Conservation (phyloP, 2,797 vertebrate genomes). For the Sebastes cheni region DNA sequence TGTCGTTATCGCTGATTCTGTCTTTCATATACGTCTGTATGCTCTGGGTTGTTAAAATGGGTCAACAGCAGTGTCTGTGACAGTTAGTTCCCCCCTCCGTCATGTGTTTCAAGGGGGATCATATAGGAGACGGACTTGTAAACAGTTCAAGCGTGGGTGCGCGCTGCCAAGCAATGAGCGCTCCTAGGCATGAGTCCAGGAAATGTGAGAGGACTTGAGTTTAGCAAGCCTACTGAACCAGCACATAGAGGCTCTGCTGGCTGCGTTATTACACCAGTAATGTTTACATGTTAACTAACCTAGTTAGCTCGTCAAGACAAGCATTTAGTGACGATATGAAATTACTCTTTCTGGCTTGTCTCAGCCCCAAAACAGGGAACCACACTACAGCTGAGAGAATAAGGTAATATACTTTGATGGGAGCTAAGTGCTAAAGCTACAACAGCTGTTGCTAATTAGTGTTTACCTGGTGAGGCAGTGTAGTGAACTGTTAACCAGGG, state of each 20-base stretch:
- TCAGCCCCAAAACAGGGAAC: constrained; percentile 91
- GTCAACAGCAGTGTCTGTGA: not conserved
- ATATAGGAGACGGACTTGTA: constrained; percentile 67
- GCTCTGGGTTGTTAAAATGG: too few relatives aligned
- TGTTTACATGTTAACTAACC: not conserved
- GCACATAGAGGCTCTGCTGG: not conserved
- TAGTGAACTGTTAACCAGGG: not conserved
- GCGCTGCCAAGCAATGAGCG: not conserved
- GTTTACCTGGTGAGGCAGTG: not conserved
- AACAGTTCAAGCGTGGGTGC: constrained; percentile 52
- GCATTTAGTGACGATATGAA: constrained; percentile 79
- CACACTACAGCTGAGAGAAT: constrained; percentile 90
- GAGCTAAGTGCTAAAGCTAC: constrained; percentile 4
- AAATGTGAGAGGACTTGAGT: constrained; percentile 43
- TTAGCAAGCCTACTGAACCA: not conserved
- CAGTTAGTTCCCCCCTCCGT: too few relatives aligned
- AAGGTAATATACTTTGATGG: constrained; percentile 76
- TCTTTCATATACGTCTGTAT: not conserved
- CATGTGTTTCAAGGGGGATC: constrained; percentile 75
- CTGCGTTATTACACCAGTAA: not conserved
- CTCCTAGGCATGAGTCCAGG: constrained; percentile 41
- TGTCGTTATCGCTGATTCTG: not conserved
- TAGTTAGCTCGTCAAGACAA: not conserved
- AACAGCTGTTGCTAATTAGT: not conserved
- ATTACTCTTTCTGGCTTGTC: constrained; percentile 88